Conservation (phyloP, 2,888 invertebrate genomes). For the Perizoma flavofasciatum region DNA sequence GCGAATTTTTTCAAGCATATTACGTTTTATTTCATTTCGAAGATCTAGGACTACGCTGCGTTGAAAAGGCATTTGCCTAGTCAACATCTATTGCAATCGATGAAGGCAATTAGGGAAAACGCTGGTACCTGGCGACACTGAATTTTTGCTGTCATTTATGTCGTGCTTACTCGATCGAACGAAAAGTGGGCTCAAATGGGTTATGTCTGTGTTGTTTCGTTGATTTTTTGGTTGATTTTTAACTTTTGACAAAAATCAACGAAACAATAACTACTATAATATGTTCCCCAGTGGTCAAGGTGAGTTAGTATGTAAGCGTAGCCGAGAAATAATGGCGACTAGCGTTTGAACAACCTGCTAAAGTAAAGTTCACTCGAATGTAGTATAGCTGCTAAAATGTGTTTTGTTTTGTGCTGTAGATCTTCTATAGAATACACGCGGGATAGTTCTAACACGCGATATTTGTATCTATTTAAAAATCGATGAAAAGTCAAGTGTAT, state of each 20-base stretch:
- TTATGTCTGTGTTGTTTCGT: slow-evolving; percentile 42
- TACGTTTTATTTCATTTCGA: too few species aligned
- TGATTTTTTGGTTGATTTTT: slow-evolving; percentile 43
- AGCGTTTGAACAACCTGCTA: slow-evolving; percentile 17
- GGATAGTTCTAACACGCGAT: slow-evolving; percentile 14
- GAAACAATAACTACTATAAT: slow-evolving; percentile 41
- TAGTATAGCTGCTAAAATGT: slow-evolving; percentile 32
- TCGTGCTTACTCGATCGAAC: slow-evolving; percentile 32
- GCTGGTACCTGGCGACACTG: slow-evolving; percentile 8
- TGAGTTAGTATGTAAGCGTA: slow-evolving; percentile 29
- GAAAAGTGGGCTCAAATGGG: slow-evolving; percentile 29
- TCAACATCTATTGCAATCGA: background rate
- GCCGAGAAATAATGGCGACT: slow-evolving; percentile 17
- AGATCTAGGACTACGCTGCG: too few species aligned
- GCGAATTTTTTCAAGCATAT: too few species aligned
- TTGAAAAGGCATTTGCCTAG: too few species aligned
- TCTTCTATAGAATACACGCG: slow-evolving; percentile 19
- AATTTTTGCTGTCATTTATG: slow-evolving; percentile 23
- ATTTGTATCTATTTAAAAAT: slow-evolving; percentile 3
- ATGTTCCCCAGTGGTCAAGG: slow-evolving; percentile 44
- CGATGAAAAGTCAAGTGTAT: slow-evolving; percentile 1
- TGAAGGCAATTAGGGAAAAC: background rate
- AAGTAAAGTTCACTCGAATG: slow-evolving; percentile 11
- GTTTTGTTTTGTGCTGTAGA: slow-evolving; percentile 35
- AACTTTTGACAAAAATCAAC: slow-evolving; percentile 40